Evolutionary conservation across 2,113 vertebrate genomes (phyloP).

Genomic region (Urocitellus parryii): DNA sequence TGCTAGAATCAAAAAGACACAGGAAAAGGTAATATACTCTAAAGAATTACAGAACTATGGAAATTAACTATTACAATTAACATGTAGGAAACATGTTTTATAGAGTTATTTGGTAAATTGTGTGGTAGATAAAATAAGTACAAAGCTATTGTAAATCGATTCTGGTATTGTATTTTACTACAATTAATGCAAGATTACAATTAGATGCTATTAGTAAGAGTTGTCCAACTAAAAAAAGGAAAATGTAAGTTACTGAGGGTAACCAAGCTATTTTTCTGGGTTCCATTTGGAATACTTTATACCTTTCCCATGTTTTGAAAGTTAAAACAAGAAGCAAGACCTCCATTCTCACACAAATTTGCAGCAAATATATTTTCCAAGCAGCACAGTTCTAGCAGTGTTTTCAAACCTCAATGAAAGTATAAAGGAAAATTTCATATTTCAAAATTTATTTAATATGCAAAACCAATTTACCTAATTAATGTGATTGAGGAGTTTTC

Average conservation of each 20-base stretch:
- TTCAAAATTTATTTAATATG: slow-evolving; percentile 47
- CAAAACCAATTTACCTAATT: background rate
- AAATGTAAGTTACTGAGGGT: background rate
- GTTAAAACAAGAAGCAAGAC: background rate
- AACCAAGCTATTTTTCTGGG: background rate
- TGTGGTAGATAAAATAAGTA: background rate
- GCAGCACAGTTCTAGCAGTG: background rate
- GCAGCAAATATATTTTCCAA: slow-evolving; percentile 10
- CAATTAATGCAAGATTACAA: background rate
- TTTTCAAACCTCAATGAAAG: background rate
- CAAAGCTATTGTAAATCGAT: background rate
- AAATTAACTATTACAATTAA: background rate
- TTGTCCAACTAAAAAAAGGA: background rate
- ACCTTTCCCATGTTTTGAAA: background rate
- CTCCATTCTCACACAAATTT: slow-evolving; percentile 31
- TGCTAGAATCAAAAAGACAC: background rate
- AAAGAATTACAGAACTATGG: background rate
- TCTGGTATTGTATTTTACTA: background rate
- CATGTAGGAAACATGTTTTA: background rate
- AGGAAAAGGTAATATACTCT: background rate
- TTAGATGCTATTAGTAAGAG: background rate
- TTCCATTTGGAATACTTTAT: background rate
- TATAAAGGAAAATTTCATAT: slow-evolving; percentile 12
- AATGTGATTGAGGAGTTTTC: background rate
- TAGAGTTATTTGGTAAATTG: background rate